Percentiles rank a stretch among this genome's conserved stretches.
These are phyloP conservation scores for Cosmorhoe ocellata DNA, from an alignment of 2,888 invertebrate genomes.

Conservation along the genomic window DNA sequence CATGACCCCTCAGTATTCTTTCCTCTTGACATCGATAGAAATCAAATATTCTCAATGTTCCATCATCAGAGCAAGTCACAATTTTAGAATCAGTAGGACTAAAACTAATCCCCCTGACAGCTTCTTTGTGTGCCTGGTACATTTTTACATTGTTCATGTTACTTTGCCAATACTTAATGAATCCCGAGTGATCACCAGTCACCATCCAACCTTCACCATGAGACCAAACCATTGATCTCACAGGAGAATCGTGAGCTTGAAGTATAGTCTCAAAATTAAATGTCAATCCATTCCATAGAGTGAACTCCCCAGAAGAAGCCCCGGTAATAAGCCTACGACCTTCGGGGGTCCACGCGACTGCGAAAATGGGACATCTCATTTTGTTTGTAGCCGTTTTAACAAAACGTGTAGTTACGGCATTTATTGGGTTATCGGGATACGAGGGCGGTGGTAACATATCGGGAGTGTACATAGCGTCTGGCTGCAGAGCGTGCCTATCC, in stretches of 20 bases:
- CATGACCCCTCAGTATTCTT: conserved; percentile 95
- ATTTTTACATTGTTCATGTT: conserved; percentile 99
- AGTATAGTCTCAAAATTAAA: conserved; percentile 99
- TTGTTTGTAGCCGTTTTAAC: conserved; percentile 99
- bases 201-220: conserved; percentile 99
- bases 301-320: conserved; percentile 99
- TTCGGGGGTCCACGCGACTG: conserved; percentile 99
- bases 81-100: conserved; percentile 99
- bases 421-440: conserved; percentile 96
- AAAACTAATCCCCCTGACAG: conserved; percentile 99
- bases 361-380: conserved; percentile 99
- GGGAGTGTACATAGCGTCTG: conserved; percentile 97
- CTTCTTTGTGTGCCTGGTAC: conserved; percentile 99
- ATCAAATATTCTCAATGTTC: conserved; percentile 99
- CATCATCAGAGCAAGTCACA: conserved; percentile 99
- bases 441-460: conserved; percentile 97
- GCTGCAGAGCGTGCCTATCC: conserved; percentile 94
- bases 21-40: conserved; percentile 98
- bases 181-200: conserved; percentile 98
- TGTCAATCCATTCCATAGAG: conserved; percentile 99
- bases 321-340: conserved; percentile 98
- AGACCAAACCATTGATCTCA: conserved; percentile 99
- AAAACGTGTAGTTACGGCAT: conserved; percentile 96
- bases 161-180: conserved; percentile 99
- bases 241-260: conserved; percentile 99